A percentile compares a stretch with the other conserved stretches of the same genome.
These are phyloP conservation scores for Loripinus fragilis DNA, from an alignment of 2,888 invertebrate genomes.

Conservation along the genomic window DNA sequence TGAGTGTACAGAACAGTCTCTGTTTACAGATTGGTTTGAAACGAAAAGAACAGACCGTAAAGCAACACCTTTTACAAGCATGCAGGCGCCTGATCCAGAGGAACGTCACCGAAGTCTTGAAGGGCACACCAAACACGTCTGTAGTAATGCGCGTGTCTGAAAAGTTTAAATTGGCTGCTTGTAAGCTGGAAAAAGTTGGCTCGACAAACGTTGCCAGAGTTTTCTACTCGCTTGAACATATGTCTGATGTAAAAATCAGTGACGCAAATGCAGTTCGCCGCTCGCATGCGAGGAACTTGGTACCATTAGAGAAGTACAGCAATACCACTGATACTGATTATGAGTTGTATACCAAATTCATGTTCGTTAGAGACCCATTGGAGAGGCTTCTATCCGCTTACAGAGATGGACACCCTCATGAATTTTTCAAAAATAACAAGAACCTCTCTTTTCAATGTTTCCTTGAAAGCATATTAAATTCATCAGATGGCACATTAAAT, in stretches of 20 bases:
- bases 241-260: neutral
- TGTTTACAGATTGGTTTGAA: neutral
- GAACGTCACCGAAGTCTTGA: neutral
- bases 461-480: neutral
- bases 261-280: neutral
- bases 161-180: neutral
- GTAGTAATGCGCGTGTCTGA: neutral
- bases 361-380: neutral
- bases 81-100: neutral
- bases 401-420: neutral
- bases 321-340: neutral
- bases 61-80: neutral
- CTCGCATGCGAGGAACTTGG: neutral
- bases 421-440: neutral
- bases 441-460: neutral
- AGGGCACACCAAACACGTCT: neutral
- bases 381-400: neutral
- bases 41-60: neutral
- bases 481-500: neutral
- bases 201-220: constrained; percentile 6
- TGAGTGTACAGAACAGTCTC: too few species aligned
- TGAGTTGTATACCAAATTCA: neutral
- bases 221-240: neutral
- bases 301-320: neutral
- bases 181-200: neutral